A percentile compares a stretch with the other conserved stretches of the same genome.
These are phyloP conservation scores for Diplodus sargus DNA, from an alignment of 2,797 vertebrate genomes.

Conservation along the genomic window DNA sequence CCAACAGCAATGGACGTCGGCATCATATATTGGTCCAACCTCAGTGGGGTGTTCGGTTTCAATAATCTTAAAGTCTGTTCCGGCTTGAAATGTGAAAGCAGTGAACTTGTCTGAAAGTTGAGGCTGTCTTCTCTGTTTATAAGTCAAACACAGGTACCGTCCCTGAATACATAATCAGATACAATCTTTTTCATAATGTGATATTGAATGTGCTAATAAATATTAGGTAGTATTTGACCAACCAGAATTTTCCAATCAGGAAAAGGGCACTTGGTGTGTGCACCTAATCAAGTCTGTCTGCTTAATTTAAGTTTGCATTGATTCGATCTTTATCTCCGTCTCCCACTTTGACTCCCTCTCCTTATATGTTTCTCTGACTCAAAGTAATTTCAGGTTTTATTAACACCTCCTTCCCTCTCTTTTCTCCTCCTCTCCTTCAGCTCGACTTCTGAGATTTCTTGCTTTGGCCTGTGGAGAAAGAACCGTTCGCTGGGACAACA, in stretches of 20 bases:
- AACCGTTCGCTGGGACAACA: background rate
- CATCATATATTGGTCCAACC: background rate
- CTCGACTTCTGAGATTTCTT: constrained; percentile 37
- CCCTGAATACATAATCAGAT: constrained; percentile 36
- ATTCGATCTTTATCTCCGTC: constrained; percentile 52
- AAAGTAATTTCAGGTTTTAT: constrained; percentile 38
- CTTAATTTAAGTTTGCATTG: constrained; percentile 43
- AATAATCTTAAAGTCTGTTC: background rate
- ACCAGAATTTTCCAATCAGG: constrained; percentile 40
- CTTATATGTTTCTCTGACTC: constrained; percentile 8
- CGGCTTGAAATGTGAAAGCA: background rate
- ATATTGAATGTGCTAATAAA: constrained; percentile 31
- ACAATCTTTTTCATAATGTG: constrained; percentile 14
- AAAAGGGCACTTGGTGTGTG: constrained; percentile 21
- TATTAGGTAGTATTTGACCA: constrained; percentile 27
- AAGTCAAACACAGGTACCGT: background rate
- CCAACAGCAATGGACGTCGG: no score
- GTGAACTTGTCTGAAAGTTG: constrained; percentile 22
- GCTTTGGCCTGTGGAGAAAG: constrained; percentile 16
- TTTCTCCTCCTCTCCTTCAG: constrained; percentile 28
- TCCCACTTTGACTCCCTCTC: background rate
- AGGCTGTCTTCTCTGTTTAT: constrained; percentile 11
- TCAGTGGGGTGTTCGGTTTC: background rate
- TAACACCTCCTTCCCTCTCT: constrained; percentile 22
- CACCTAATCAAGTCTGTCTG: constrained; percentile 42